Conservation (phyloP, 1,140 invertebrate genomes). For the Oncopodura yosiiana region DNA sequence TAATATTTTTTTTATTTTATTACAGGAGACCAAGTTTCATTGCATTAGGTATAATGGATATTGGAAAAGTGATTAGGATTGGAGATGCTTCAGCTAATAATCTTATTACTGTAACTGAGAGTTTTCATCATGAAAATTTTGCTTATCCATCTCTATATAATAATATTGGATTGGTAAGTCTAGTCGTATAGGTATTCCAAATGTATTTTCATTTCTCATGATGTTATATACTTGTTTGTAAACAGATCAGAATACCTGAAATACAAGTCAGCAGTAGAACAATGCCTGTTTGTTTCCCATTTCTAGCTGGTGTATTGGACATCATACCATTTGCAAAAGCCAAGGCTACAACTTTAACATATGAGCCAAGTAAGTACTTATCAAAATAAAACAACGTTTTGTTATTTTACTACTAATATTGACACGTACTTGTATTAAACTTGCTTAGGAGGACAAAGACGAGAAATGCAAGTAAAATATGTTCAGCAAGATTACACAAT, state of each 20-base stretch:
- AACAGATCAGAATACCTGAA: constrained; percentile 5
- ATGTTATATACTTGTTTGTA: background rate
- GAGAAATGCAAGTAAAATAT: background rate
- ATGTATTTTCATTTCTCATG: background rate
- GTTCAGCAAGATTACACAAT: background rate
- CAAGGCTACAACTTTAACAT: background rate
- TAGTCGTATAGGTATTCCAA: background rate
- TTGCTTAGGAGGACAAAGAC: no score
- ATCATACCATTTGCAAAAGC: constrained; percentile 10
- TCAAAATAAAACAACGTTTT: background rate
- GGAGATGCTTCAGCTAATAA: background rate
- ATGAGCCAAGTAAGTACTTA: background rate
- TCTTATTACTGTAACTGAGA: background rate
- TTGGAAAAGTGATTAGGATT: background rate
- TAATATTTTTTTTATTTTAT: no score
- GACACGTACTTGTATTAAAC: background rate
- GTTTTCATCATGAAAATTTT: constrained; percentile 1
- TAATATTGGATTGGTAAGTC: constrained; percentile 12
- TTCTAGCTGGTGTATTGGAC: constrained; percentile 19
- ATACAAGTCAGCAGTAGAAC: background rate
- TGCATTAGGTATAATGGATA: background rate
- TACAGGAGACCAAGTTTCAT: background rate
- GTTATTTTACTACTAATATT: background rate
- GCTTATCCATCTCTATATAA: background rate
- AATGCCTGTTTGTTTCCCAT: constrained; percentile 22